Evolutionary conservation across 2,797 vertebrate species (phyloP).

Genomic region (Poecilia picta): DNA sequence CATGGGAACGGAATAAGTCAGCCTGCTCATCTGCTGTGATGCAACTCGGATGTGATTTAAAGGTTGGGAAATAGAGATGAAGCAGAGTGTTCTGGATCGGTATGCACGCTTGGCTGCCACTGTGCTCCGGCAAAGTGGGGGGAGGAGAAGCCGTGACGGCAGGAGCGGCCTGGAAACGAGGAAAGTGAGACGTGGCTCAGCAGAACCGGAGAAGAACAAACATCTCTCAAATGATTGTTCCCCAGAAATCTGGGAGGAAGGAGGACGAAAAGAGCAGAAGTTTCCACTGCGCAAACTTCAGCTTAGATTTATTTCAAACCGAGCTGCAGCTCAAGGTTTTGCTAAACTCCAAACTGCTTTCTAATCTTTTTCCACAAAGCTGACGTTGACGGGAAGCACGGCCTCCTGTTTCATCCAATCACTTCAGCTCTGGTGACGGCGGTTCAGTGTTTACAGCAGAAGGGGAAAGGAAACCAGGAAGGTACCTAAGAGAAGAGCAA

Average conservation of each 20-base stretch:
- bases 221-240: background rate
- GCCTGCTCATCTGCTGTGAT: constrained; percentile 52
- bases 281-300: constrained; percentile 40
- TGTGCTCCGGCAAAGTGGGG: constrained; percentile 36
- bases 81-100: constrained; percentile 77
- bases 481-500: background rate
- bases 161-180: constrained; percentile 49
- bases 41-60: constrained; percentile 76
- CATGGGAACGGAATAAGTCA: constrained; percentile 28
- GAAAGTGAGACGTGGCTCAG: constrained; percentile 45
- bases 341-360: constrained; percentile 32
- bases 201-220: constrained; percentile 37
- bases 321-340: constrained; percentile 29
- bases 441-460: constrained; percentile 31
- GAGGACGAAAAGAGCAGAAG: background rate
- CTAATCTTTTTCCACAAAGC: constrained; percentile 38
- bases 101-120: constrained; percentile 70
- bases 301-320: constrained; percentile 22
- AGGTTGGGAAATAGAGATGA: constrained; percentile 67
- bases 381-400: constrained; percentile 35
- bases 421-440: constrained; percentile 25
- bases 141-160: constrained; percentile 27
- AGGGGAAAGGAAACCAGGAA: background rate
- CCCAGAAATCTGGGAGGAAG: constrained; percentile 15
- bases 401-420: constrained; percentile 40